phyloP scores from a whole-genome alignment of 2,797 vertebrate species.

The Toxotes lorentzi region DNA sequence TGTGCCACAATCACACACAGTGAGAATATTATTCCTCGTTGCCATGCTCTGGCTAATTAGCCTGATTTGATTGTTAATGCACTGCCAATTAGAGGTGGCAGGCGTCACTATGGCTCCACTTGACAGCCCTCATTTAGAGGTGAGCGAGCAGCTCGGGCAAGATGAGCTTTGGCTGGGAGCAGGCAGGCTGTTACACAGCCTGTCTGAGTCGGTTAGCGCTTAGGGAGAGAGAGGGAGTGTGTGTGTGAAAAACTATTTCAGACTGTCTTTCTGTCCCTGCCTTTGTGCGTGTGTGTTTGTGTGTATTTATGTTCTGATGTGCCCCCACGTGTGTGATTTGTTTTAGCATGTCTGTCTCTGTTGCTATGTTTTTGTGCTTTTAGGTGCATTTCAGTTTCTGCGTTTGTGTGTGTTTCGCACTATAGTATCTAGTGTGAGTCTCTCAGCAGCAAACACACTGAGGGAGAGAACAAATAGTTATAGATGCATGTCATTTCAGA shows the following conservation, averaged over 20 bases:
- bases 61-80: slow-evolving; percentile 93
- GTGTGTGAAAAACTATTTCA: slow-evolving; percentile 33
- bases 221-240: neutral
- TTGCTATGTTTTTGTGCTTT: slow-evolving; percentile 18
- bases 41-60: slow-evolving; percentile 88
- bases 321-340: slow-evolving; percentile 30
- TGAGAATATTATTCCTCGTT: slow-evolving; percentile 85
- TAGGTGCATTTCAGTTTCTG: neutral
- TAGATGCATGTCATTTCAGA: slow-evolving; percentile 21
- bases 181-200: slow-evolving; percentile 66
- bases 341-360: slow-evolving; percentile 31
- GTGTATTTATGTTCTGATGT: slow-evolving; percentile 20
- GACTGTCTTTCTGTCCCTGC: slow-evolving; percentile 2
- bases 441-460: slow-evolving; percentile 20
- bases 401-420: neutral
- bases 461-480: neutral
- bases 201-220: slow-evolving; percentile 68
- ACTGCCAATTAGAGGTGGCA: slow-evolving; percentile 89
- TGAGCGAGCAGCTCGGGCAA: slow-evolving; percentile 65
- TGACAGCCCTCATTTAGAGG: slow-evolving; percentile 82
- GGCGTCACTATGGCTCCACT: slow-evolving; percentile 67
- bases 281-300: slow-evolving; percentile 8
- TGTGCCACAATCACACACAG: slow-evolving; percentile 66
- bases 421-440: slow-evolving; percentile 1
- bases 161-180: slow-evolving; percentile 70